Evolutionary conservation across 2,113 vertebrate genomes (phyloP).

Genomic region (Syrmaticus mikado): DNA sequence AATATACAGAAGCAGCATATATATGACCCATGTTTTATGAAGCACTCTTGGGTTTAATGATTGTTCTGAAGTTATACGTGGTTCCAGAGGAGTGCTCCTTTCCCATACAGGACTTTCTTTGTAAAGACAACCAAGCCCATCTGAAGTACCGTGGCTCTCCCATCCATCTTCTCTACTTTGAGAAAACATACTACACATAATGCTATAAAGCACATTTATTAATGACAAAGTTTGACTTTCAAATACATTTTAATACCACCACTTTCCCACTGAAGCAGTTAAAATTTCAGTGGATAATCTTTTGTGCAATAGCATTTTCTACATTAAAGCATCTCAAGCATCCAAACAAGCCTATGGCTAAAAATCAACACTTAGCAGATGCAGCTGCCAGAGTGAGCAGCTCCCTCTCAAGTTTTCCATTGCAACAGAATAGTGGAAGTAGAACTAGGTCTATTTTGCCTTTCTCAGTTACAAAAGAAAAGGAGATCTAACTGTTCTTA

Average conservation of each 20-base stretch:
- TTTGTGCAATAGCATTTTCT: neutral
- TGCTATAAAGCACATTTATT: neutral
- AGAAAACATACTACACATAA: rapidly evolving
- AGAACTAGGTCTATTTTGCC: neutral
- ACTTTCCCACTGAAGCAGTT: neutral
- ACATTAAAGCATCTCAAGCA: neutral
- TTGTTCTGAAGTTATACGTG: neutral
- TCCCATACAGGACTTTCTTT: neutral
- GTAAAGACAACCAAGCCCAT: neutral
- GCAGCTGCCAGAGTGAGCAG: neutral
- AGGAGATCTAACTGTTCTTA: neutral
- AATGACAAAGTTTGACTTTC: neutral
- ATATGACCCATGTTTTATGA: neutral
- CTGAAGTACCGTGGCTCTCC: neutral
- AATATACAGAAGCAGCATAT: neutral
- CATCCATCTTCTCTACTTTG: neutral
- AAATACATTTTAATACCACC: neutral
- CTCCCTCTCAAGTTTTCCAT: neutral
- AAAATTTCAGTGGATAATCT: neutral
- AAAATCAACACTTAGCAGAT: neutral
- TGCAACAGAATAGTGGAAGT: neutral
- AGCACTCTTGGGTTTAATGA: neutral
- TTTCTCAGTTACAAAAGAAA: neutral
- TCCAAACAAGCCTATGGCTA: neutral
- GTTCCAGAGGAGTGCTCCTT: neutral